Evolutionary conservation across 1,140 invertebrate species (phyloP).

Genomic region (Nylanderia fulva): DNA sequence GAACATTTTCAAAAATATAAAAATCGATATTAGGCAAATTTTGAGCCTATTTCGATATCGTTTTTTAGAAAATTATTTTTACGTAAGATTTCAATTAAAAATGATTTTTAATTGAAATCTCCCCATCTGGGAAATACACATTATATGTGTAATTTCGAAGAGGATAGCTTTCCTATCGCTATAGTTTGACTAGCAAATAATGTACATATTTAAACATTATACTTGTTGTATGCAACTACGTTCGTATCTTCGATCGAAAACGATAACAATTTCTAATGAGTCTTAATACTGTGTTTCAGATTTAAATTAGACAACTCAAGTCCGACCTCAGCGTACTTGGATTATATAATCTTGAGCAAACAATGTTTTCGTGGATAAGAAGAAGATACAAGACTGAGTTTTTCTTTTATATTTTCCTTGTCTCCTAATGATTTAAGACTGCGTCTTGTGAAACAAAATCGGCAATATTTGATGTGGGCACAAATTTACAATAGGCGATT

Average conservation of each 20-base stretch:
- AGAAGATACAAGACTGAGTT: not conserved
- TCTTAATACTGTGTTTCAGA: conserved; percentile 80
- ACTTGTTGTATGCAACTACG: not conserved
- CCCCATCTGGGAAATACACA: not conserved
- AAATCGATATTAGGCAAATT: too few relatives aligned
- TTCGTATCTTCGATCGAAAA: not conserved
- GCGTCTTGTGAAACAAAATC: conserved; percentile 81
- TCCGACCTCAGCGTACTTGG: conserved; percentile 78
- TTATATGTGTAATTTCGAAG: not conserved
- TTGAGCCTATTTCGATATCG: too few relatives aligned
- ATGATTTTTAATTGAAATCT: not conserved
- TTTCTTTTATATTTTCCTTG: conserved; percentile 4
- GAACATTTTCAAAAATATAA: too few relatives aligned
- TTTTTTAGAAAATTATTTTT: too few relatives aligned
- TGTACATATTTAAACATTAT: not conserved
- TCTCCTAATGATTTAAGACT: conserved; percentile 73
- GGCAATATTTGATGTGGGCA: conserved; percentile 80
- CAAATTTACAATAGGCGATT: conserved; percentile 78
- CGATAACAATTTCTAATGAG: not conserved
- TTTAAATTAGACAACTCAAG: conserved; percentile 86
- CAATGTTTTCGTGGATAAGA: conserved; percentile 68
- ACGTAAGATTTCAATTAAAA: too few relatives aligned
- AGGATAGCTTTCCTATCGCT: not conserved
- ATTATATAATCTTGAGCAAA: conserved; percentile 84
- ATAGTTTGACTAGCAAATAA: not conserved